Base-by-base conservation (phyloP, 2,888 invertebrate species). In the Amblyjoppa fuscipennis region DNA sequence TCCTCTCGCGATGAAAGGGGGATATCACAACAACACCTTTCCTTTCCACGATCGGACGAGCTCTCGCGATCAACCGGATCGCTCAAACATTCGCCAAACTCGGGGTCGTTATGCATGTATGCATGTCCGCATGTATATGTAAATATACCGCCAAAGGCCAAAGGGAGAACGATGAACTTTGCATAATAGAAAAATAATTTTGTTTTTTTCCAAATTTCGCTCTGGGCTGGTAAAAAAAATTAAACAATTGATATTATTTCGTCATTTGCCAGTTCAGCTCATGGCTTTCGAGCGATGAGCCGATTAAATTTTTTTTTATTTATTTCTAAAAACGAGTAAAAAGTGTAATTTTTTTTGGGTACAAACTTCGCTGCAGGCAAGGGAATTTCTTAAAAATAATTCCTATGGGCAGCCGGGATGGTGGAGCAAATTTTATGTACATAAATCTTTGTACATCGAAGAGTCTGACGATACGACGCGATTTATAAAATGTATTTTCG, bases 11-110 rank as follows among this genome's bases (percentile, higher is more conserved):
- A 68, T 20, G 41, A 68, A 41, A 41, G 68, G 68, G 41, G 41
- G 41, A 68, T n/a, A 68, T 41, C 41, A 68, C 41, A 38, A 68
- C 41, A 38, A 68, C 68, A 68, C 68, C 68, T 68, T 68, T 68
- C 68, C 68, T 38, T 68, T 68, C 13, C 41, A 45, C 28, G 20
- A 34, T 31, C 41, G 38, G 11, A 41, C 68, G 68, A 25, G 38
- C 38, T 38, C 41, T 25, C 41, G 20, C 68, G 68, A 68, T 41
- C 68, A 68, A 68, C 25, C 25, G 68, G 68, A 41, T 68, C 41
- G 25, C n/a, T 68, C 68, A n/a, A 41, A 41, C 41, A 25, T 68
- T 68, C 20, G 41, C 41, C 20, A n/a, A 31, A 68, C 68, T 20
- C 41, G 20, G 2, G 6, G 25, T 38, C 68, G 25, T 20, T 20